Evolutionary conservation across 2,797 vertebrate genomes (phyloP).

Genomic region (Muscicapa striata): DNA sequence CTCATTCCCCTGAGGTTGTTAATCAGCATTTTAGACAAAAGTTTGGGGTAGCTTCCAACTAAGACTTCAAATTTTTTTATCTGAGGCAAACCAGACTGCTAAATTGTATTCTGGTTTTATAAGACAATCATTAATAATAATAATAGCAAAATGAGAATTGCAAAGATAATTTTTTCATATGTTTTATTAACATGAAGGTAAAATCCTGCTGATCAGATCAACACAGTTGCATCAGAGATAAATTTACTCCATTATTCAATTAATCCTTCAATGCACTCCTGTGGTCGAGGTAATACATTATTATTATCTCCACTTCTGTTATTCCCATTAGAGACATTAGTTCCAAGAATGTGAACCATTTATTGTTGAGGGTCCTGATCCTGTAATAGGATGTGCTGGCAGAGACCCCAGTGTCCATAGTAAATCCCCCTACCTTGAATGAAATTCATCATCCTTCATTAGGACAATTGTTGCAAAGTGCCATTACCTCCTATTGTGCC

Average conservation of each 20-base stretch:
- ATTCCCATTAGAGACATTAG: constrained; percentile 48
- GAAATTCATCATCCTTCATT: constrained; percentile 14
- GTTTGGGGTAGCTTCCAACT: constrained; percentile 13
- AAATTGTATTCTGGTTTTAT: neutral
- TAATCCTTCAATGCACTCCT: constrained; percentile 34
- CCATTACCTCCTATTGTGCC: neutral
- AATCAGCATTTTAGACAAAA: constrained; percentile 52
- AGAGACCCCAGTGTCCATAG: neutral
- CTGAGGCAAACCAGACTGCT: constrained; percentile 55
- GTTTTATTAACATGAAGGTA: constrained; percentile 27
- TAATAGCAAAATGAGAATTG: neutral
- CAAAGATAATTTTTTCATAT: constrained; percentile 12
- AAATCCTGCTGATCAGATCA: constrained; percentile 12
- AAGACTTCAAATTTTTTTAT: constrained; percentile 34
- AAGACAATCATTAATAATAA: constrained; percentile 52
- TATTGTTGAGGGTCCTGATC: constrained; percentile 44
- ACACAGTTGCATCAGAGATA: constrained; percentile 6
- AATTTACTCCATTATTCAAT: constrained; percentile 56
- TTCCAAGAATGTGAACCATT: constrained; percentile 55
- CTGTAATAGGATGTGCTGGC: constrained; percentile 16
- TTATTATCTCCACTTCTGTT: constrained; percentile 31
- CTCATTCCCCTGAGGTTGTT: constrained; percentile 37
- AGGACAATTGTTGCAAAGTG: neutral
- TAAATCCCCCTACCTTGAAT: constrained; percentile 5
- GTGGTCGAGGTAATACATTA: constrained; percentile 19